These are phyloP conservation scores for Nannoperca australis DNA, from an alignment of 2,797 vertebrate species.

Conservation along the genomic window DNA sequence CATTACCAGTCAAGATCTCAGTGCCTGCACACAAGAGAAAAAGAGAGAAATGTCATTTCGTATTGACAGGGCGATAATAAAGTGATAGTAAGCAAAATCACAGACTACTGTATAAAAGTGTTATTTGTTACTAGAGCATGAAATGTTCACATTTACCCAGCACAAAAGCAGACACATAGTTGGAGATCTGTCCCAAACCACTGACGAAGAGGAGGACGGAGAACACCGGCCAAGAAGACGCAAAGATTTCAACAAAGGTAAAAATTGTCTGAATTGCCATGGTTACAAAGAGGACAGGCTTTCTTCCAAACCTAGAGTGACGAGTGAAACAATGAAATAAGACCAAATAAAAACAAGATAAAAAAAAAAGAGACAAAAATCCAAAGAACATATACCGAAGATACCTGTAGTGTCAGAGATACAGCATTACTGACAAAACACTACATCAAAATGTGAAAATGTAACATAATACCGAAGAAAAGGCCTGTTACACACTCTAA, in stretches of 20 bases:
- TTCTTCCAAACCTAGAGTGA: constrained; percentile 88
- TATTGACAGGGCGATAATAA: not conserved
- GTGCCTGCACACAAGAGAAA: constrained; percentile 78
- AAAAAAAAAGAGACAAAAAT: not conserved
- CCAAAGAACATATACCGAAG: not conserved
- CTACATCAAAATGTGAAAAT: not conserved
- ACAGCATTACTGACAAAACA: not conserved
- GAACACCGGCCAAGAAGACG: constrained; percentile 87
- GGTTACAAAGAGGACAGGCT: constrained; percentile 88
- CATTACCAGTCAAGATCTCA: constrained; percentile 88
- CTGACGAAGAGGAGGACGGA: constrained; percentile 84
- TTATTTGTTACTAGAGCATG: not conserved
- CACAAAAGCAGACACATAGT: constrained; percentile 92
- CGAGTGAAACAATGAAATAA: not conserved
- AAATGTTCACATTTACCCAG: constrained; percentile 82
- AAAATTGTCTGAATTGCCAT: constrained; percentile 88
- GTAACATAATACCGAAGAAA: not conserved
- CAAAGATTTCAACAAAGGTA: constrained; percentile 87
- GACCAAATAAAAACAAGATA: not conserved
- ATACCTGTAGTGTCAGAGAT: not conserved
- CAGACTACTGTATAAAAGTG: not conserved
- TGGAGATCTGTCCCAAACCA: constrained; percentile 90
- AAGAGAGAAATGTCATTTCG: not conserved
- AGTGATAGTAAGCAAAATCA: not conserved
- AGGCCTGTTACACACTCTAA: no score